These are phyloP conservation scores for Cataglyphis hispanica DNA, from an alignment of 1,140 invertebrate genomes.

Conservation along the genomic window DNA sequence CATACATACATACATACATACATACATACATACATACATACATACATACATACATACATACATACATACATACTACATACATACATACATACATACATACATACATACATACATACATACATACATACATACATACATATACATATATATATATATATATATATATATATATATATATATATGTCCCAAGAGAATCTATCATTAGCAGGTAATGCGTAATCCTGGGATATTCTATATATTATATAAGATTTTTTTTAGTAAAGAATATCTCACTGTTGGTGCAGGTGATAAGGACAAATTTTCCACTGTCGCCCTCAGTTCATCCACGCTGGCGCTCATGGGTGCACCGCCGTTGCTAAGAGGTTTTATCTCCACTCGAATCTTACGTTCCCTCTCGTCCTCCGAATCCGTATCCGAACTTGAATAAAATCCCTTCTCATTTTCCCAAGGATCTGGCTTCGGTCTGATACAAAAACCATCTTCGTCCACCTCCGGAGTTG, in stretches of 20 bases:
- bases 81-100: too few relatives aligned
- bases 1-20: too few relatives aligned
- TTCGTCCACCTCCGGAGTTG: conserved; percentile 95
- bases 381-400: conserved; percentile 94
- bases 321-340: conserved; percentile 97
- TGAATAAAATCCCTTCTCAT: conserved; percentile 94
- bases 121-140: too few relatives aligned
- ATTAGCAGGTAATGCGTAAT: not conserved
- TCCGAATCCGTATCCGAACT: conserved; percentile 97
- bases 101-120: too few relatives aligned
- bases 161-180: too few relatives aligned
- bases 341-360: conserved; percentile 94
- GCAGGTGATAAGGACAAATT: conserved; percentile 95
- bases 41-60: too few relatives aligned
- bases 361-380: conserved; percentile 98
- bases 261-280: conserved; percentile 85
- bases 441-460: conserved; percentile 89
- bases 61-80: too few relatives aligned
- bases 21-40: too few relatives aligned
- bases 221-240: too few relatives aligned
- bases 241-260: not conserved
- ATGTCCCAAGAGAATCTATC: too few relatives aligned
- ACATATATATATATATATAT: too few relatives aligned
- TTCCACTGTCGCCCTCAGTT: conserved; percentile 96
- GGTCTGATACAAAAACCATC: conserved; percentile 97